Evolutionary conservation across 2,888 invertebrate species (phyloP).

Genomic region (Tetragnatha montana): DNA sequence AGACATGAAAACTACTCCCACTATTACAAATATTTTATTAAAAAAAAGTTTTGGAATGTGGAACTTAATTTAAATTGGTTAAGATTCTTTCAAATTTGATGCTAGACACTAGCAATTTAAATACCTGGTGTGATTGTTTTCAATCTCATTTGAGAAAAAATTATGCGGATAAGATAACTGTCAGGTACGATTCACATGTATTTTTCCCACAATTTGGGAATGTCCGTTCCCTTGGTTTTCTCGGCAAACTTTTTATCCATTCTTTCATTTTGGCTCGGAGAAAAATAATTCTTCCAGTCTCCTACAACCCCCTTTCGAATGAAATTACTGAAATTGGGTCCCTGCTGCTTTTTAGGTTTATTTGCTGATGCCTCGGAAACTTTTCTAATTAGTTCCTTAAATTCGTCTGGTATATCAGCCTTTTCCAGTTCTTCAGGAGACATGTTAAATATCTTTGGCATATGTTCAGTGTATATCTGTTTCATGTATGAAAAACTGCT

Average conservation of each 20-base stretch:
- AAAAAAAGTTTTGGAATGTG: too few relatives aligned
- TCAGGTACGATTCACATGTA: conserved; percentile 13
- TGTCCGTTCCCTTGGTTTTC: conserved; percentile 49
- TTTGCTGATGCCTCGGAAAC: background rate
- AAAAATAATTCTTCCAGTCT: conserved; percentile 77
- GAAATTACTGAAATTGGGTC: background rate
- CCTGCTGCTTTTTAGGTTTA: background rate
- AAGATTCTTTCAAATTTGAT: too few relatives aligned
- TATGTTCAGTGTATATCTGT: background rate
- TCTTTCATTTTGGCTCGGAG: conserved; percentile 72
- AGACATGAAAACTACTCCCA: too few relatives aligned
- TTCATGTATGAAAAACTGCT: conserved; percentile 51
- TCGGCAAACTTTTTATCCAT: conserved; percentile 55
- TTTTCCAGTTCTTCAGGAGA: background rate
- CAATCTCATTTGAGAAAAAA: too few relatives aligned
- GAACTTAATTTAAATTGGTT: too few relatives aligned
- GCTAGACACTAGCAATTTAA: too few relatives aligned
- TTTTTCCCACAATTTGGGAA: conserved; percentile 35
- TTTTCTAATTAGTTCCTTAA: background rate
- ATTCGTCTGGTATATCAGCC: background rate
- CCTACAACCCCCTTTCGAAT: conserved; percentile 74
- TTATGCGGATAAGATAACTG: too few relatives aligned
- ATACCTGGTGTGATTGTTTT: too few relatives aligned
- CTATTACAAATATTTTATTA: too few relatives aligned
- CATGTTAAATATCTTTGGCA: background rate